A percentile compares a stretch with the other conserved stretches of the same genome.
phyloP scores from a whole-genome alignment of 2,113 vertebrate genomes.

The Hemichromis elongatus region DNA sequence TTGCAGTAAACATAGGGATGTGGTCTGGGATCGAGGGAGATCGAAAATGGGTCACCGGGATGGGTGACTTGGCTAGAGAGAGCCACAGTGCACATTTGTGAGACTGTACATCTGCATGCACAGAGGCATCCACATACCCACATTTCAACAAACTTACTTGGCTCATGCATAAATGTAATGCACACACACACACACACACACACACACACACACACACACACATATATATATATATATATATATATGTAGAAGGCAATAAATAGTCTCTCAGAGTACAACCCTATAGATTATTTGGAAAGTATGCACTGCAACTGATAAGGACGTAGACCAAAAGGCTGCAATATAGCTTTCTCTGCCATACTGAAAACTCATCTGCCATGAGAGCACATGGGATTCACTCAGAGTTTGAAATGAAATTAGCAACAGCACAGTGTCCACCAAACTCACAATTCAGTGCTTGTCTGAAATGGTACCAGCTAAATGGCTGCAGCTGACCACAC shows the following conservation, averaged over 20 bases:
- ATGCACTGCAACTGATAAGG: not conserved
- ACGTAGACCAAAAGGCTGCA: not conserved
- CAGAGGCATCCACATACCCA: not conserved
- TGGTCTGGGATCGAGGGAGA: conserved; percentile 44
- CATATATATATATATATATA: no score
- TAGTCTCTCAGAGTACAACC: not conserved
- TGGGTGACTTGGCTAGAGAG: conserved; percentile 50
- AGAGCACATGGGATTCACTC: not conserved
- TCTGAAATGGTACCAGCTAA: not conserved
- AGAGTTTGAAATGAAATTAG: not conserved
- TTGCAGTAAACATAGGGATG: conserved; percentile 54
- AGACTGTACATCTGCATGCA: not conserved
- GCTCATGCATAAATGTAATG: not conserved
- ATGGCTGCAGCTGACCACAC: not conserved
- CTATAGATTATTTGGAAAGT: not conserved
- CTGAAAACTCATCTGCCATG: not conserved
- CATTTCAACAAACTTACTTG: not conserved
- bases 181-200: not conserved
- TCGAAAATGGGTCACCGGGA: conserved; percentile 46
- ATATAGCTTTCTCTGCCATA: not conserved
- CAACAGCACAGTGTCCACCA: not conserved
- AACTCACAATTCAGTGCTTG: not conserved
- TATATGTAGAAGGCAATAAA: not conserved
- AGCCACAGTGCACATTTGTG: conserved; percentile 7
- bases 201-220: fast-evolving